These are phyloP conservation scores for Potamilus streckersoni DNA, from an alignment of 1,140 invertebrate genomes.

Conservation along the genomic window DNA sequence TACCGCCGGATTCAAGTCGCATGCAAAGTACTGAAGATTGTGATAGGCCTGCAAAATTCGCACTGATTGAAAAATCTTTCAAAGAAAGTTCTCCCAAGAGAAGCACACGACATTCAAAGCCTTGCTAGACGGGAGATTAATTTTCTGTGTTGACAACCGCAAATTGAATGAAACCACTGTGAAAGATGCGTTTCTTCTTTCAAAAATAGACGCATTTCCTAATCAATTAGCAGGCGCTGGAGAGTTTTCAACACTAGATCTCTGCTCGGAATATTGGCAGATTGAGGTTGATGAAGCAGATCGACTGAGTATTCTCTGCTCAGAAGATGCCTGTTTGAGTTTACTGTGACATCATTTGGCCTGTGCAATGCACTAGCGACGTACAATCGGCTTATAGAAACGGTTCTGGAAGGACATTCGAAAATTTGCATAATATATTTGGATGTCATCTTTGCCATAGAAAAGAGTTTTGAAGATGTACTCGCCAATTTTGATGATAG, in stretches of 20 bases:
- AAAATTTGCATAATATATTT: slow-evolving; percentile 9
- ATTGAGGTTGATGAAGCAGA: slow-evolving; percentile 5
- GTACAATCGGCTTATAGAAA: slow-evolving; percentile 1
- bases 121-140: too few species aligned
- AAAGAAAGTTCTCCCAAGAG: too few species aligned
- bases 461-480: slow-evolving; percentile 11
- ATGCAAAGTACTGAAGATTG: too few species aligned
- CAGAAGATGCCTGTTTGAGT: slow-evolving; percentile 12
- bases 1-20: too few species aligned
- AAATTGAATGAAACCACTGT: not conserved
- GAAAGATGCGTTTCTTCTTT: not conserved
- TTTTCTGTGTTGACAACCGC: not conserved
- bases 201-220: not conserved
- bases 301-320: not conserved
- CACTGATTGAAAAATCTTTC: too few species aligned
- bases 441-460: slow-evolving; percentile 6
- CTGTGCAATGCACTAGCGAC: slow-evolving; percentile 21
- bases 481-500: slow-evolving; percentile 6
- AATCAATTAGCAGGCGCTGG: not conserved
- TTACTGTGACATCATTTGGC: slow-evolving; percentile 18
- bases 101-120: too few species aligned
- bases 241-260: slow-evolving; percentile 15
- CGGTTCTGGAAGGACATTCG: slow-evolving; percentile 10
- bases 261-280: slow-evolving; percentile 17
- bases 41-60: too few species aligned